These are phyloP conservation scores for Sciurus niger DNA, from an alignment of 2,113 vertebrate species.

Conservation along the genomic window DNA sequence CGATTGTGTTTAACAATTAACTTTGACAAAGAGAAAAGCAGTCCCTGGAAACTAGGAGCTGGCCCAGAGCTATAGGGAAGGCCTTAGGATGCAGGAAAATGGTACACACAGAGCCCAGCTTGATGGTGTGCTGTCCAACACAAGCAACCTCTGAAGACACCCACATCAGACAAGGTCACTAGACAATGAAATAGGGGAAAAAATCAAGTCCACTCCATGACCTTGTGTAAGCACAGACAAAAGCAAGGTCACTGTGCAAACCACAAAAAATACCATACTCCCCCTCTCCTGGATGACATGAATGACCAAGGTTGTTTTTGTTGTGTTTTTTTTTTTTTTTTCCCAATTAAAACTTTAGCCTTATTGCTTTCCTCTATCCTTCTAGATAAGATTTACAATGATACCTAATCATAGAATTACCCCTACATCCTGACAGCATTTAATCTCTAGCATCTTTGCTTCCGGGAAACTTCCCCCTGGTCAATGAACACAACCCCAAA, in stretches of 20 bases:
- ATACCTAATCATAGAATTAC: background rate
- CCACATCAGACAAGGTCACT: background rate
- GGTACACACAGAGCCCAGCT: background rate
- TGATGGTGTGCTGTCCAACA: accelerated
- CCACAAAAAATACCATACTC: background rate
- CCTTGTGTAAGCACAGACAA: background rate
- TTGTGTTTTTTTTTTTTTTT: background rate
- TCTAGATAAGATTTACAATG: slow-evolving; percentile 25
- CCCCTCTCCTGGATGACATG: background rate
- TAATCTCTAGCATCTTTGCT: background rate
- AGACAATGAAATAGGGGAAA: background rate
- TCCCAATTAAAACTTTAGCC: background rate
- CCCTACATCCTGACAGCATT: slow-evolving; percentile 11
- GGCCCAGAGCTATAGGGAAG: background rate
- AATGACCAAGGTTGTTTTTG: background rate
- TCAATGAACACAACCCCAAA: background rate
- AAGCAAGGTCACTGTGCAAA: background rate
- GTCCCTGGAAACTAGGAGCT: accelerated
- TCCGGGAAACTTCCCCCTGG: background rate
- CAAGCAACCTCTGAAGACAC: background rate
- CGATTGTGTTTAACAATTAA: background rate
- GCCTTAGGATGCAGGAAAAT: accelerated
- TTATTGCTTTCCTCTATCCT: background rate
- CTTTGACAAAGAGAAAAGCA: background rate
- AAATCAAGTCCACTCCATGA: background rate